A percentile compares a stretch with the other conserved stretches of the same genome.
These are phyloP conservation scores for Dipodomys stephensi DNA, from an alignment of 2,113 vertebrate species.

Conservation along the genomic window DNA sequence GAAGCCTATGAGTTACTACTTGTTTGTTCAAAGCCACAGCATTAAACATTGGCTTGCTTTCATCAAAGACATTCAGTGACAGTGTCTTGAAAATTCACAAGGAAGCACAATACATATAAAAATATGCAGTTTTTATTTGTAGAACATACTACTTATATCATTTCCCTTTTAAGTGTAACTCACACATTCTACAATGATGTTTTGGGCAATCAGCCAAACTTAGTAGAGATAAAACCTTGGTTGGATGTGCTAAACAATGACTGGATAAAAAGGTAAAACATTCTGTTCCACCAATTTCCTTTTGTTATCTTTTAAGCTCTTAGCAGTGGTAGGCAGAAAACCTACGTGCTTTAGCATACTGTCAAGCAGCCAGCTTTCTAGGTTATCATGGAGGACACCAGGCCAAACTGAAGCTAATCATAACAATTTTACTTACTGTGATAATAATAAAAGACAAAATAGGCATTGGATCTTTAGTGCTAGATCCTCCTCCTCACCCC, in stretches of 20 bases:
- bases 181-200: conserved; percentile 38
- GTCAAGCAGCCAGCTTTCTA: neutral
- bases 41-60: neutral
- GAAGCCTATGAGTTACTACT: neutral
- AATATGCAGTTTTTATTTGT: neutral
- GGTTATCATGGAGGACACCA: neutral
- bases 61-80: neutral
- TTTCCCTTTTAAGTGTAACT: conserved; percentile 39
- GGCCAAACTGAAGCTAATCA: neutral
- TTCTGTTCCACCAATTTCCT: neutral
- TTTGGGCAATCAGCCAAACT: neutral
- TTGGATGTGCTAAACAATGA: neutral
- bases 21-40: neutral
- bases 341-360: neutral
- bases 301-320: neutral
- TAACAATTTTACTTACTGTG: neutral
- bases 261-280: neutral
- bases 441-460: neutral
- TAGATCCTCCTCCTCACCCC: neutral
- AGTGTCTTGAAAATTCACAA: conserved; percentile 10
- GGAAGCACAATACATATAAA: neutral
- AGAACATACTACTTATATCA: neutral
- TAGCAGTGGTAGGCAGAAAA: neutral
- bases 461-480: neutral
- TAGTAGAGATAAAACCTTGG: neutral